These are phyloP conservation scores for Papilio gigon DNA, from an alignment of 2,888 invertebrate genomes.

Conservation along the genomic window DNA sequence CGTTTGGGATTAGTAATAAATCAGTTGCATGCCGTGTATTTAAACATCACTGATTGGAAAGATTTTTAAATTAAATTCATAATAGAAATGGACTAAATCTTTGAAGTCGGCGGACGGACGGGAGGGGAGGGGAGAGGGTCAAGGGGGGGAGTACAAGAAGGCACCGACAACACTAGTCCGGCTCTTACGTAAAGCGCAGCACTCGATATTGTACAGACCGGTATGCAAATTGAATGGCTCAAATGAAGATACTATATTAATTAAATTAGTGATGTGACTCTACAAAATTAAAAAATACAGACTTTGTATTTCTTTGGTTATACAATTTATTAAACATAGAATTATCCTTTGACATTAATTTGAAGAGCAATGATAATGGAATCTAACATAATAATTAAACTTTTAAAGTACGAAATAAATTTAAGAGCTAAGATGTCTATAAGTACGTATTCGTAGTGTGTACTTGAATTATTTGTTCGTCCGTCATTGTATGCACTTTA, in stretches of 20 bases:
- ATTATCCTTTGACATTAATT: background rate
- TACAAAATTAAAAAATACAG: slow-evolving; percentile 2
- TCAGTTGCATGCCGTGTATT: background rate
- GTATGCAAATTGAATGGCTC: slow-evolving; percentile 59
- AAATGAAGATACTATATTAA: slow-evolving; percentile 53
- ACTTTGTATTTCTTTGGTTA: background rate
- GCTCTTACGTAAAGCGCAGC: slow-evolving; percentile 53
- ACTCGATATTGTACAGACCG: slow-evolving; percentile 56
- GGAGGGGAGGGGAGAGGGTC: background rate
- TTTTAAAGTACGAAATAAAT: too few species aligned
- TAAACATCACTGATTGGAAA: slow-evolving; percentile 49
- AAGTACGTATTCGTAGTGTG: too few species aligned
- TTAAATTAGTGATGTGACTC: slow-evolving; percentile 41
- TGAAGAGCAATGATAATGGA: too few species aligned
- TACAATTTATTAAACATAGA: background rate
- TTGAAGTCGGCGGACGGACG: slow-evolving; percentile 45
- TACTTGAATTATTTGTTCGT: too few species aligned
- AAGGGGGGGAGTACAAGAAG: slow-evolving; percentile 61
- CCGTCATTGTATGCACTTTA: too few species aligned
- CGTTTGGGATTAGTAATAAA: background rate
- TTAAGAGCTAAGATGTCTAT: too few species aligned
- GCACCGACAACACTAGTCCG: slow-evolving; percentile 44
- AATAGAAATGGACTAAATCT: slow-evolving; percentile 52
- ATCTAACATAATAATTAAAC: too few species aligned
- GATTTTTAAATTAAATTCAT: slow-evolving; percentile 54